phyloP scores from a whole-genome alignment of 2,113 vertebrate genomes.

The Lagopus leucura region DNA sequence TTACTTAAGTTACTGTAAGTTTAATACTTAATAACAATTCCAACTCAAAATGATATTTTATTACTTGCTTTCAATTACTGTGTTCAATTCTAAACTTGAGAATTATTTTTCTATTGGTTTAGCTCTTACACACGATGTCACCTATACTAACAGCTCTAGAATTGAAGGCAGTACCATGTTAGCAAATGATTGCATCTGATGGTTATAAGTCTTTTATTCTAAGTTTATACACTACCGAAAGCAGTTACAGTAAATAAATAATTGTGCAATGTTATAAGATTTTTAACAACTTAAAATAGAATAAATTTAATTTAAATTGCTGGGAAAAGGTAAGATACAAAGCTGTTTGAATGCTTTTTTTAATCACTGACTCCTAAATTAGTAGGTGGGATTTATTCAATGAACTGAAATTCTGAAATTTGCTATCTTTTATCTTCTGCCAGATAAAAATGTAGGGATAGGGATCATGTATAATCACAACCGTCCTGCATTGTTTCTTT shows the following conservation, averaged over 20 bases:
- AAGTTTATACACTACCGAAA: constrained; percentile 48
- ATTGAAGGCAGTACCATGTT: constrained; percentile 29
- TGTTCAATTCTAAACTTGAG: constrained; percentile 27
- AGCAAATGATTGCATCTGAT: constrained; percentile 35
- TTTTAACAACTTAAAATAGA: not conserved
- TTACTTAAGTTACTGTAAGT: not conserved
- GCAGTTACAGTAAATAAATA: constrained; percentile 40
- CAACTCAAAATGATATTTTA: constrained; percentile 19
- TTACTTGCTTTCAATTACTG: constrained; percentile 18
- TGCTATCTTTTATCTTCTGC: not conserved
- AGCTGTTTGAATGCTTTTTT: not conserved
- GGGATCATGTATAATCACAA: rapidly evolving
- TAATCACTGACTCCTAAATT: not conserved
- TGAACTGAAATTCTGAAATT: not conserved
- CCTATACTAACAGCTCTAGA: constrained; percentile 35
- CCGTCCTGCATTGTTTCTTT: not conserved
- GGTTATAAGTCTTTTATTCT: constrained; percentile 25
- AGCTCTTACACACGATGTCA: constrained; percentile 38
- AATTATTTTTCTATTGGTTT: constrained; percentile 48
- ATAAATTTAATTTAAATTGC: not conserved
- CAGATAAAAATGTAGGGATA: not conserved
- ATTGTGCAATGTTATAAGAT: constrained; percentile 15
- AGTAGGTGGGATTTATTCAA: not conserved
- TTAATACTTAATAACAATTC: constrained; percentile 2
- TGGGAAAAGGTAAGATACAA: not conserved